Evolutionary conservation across 1,140 invertebrate genomes (phyloP).

Genomic region (Drosophila chauvacae): DNA sequence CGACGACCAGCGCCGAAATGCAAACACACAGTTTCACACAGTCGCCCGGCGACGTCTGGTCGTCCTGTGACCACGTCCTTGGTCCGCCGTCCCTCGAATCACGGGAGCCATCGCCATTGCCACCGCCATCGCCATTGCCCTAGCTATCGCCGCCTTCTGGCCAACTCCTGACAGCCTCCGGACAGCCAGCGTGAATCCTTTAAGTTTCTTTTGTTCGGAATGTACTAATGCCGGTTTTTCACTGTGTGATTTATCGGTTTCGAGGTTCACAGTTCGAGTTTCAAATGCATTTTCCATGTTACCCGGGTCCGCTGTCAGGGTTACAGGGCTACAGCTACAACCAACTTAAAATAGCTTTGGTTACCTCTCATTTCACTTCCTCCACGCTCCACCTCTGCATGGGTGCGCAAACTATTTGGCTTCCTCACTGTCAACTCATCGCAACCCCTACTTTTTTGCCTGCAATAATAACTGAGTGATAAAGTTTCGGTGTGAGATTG

Average conservation of each 20-base stretch:
- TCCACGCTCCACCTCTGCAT: conserved; percentile 10
- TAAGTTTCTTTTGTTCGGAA: conserved; percentile 72
- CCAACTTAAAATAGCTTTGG: conserved; percentile 70
- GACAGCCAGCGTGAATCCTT: conserved; percentile 75
- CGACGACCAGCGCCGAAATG: conserved; percentile 68
- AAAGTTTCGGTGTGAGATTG: conserved; percentile 55
- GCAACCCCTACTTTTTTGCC: conserved; percentile 34
- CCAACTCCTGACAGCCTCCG: conserved; percentile 43
- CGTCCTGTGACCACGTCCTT: conserved; percentile 22
- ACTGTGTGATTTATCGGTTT: conserved; percentile 83
- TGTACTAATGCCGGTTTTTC: conserved; percentile 83
- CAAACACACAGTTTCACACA: conserved; percentile 55
- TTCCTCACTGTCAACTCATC: conserved; percentile 75
- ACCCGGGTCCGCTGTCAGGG: conserved; percentile 32
- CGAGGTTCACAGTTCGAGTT: conserved; percentile 80
- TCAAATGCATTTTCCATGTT: conserved; percentile 84
- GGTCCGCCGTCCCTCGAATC: conserved; percentile 13
- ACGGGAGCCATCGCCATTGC: conserved; percentile 1
- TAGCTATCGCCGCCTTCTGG: conserved; percentile 20
- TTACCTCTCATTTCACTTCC: conserved; percentile 37
- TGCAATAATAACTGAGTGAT: conserved; percentile 62
- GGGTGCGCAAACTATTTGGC: conserved; percentile 63
- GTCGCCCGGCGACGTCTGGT: conserved; percentile 60
- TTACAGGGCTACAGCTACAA: conserved; percentile 39
- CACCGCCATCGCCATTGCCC: neutral